These are phyloP conservation scores for Albula goreensis DNA, from an alignment of 2,113 vertebrate genomes.

Conservation along the genomic window DNA sequence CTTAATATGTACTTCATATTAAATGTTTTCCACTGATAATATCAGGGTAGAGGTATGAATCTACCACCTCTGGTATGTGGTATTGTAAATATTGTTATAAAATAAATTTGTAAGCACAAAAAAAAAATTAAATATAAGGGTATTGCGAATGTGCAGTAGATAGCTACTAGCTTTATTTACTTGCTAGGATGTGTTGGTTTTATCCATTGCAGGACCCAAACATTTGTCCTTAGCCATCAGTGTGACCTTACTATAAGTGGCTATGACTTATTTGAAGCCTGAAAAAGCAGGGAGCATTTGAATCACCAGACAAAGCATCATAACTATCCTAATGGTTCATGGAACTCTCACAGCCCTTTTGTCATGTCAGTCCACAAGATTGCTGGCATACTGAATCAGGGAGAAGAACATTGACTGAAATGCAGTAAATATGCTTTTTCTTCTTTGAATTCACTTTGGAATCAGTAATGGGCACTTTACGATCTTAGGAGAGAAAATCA, in stretches of 20 bases:
- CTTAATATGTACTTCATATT: too few relatives aligned
- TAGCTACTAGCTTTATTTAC: constrained; percentile 6
- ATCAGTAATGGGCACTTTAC: not conserved
- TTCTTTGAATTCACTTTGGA: not conserved
- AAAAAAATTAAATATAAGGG: too few relatives aligned
- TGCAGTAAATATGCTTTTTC: not conserved
- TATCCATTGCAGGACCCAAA: constrained; percentile 24
- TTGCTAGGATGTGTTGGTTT: constrained; percentile 17
- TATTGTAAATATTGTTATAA: too few relatives aligned
- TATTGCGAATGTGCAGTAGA: not conserved
- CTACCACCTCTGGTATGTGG: too few relatives aligned
- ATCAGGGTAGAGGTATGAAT: too few relatives aligned
- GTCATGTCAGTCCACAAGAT: not conserved
- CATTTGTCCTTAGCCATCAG: constrained; percentile 17
- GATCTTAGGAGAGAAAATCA: constrained; percentile 18
- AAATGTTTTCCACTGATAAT: too few relatives aligned
- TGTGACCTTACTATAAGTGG: constrained; percentile 39
- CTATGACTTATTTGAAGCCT: constrained; percentile 17
- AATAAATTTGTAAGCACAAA: not conserved
- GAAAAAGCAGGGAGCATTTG: constrained; percentile 33
- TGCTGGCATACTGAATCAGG: not conserved
- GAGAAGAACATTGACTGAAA: not conserved
- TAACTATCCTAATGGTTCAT: constrained; percentile 3
- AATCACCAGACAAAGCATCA: constrained; percentile 16
- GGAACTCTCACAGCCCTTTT: constrained; percentile 12